Evolutionary conservation across 1,140 invertebrate species (phyloP).

Genomic region (Orius laevigatus): DNA sequence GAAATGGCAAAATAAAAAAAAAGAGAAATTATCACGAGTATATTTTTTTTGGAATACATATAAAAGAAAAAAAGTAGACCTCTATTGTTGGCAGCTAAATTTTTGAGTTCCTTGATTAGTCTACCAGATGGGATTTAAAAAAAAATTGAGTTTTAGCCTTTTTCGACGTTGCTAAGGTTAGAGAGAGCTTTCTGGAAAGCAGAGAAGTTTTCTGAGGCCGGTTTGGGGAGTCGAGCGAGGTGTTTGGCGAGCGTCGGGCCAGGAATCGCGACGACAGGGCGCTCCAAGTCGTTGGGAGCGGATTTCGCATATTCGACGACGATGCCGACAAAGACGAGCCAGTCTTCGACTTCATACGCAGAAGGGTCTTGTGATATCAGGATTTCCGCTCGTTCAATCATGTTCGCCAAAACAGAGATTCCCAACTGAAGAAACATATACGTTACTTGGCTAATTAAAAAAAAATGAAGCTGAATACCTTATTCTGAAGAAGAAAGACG

Average conservation of each 20-base stretch:
- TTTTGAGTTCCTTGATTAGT: too few relatives aligned
- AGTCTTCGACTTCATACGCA: not conserved
- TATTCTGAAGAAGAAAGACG: conserved; percentile 3
- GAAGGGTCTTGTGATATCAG: not conserved
- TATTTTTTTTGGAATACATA: too few relatives aligned
- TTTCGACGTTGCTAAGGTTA: conserved; percentile 4
- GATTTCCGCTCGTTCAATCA: conserved; percentile 13
- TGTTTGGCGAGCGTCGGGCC: conserved; percentile 8
- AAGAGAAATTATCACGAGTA: too few relatives aligned
- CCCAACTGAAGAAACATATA: conserved; percentile 12
- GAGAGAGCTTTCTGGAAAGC: conserved; percentile 5
- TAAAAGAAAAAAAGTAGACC: too few relatives aligned
- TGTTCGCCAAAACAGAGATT: conserved; percentile 14
- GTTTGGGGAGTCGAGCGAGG: not conserved
- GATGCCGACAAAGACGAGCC: conserved; percentile 4
- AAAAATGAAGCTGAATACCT: too few relatives aligned
- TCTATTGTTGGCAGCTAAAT: too few relatives aligned
- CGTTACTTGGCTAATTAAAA: not conserved
- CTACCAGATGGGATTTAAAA: too few relatives aligned
- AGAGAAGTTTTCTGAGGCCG: not conserved
- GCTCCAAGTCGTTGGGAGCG: not conserved
- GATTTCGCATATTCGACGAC: conserved; percentile 5
- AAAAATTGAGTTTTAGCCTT: not conserved
- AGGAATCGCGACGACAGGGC: conserved; percentile 15
- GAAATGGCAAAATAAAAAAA: too few relatives aligned